These are phyloP conservation scores for Rhagonycha lutea DNA, from an alignment of 2,888 invertebrate species.

Conservation along the genomic window DNA sequence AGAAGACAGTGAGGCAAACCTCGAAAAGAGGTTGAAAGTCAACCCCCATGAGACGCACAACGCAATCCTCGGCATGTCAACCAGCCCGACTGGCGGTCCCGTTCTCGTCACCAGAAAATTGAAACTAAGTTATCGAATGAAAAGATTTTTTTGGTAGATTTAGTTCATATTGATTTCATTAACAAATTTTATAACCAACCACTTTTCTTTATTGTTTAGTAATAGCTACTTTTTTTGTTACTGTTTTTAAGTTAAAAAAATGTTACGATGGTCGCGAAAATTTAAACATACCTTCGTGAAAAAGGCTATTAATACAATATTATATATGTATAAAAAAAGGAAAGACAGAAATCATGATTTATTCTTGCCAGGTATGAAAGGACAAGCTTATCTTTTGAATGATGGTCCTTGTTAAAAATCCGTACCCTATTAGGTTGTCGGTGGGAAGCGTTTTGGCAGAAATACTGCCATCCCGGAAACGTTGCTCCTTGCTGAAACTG, in stretches of 20 bases:
- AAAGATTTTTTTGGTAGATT: conserved; percentile 8
- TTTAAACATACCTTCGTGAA: background rate
- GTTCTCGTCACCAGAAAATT: conserved; percentile 39
- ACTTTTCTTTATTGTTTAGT: background rate
- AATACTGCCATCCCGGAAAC: conserved; percentile 32
- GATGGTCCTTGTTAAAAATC: conserved; percentile 52
- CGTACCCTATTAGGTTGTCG: conserved; percentile 48
- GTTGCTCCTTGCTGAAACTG: conserved; percentile 24
- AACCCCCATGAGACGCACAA: conserved; percentile 44
- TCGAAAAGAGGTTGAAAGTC: conserved; percentile 50
- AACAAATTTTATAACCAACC: background rate
- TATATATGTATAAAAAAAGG: conserved; percentile 17
- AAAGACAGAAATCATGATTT: conserved; percentile 46
- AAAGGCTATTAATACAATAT: background rate
- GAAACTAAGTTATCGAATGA: conserved; percentile 35
- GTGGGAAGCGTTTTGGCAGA: conserved; percentile 35
- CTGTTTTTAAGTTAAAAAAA: background rate
- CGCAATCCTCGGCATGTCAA: conserved; percentile 49
- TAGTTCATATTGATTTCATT: conserved; percentile 6
- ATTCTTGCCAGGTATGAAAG: conserved; percentile 48
- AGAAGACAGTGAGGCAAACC: conserved; percentile 44
- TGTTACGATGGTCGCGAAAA: background rate
- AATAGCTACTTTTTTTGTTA: background rate
- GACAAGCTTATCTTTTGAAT: conserved; percentile 51
- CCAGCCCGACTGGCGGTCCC: conserved; percentile 38